Percentiles rank a stretch among this genome's conserved stretches.
phyloP scores from a whole-genome alignment of 2,113 vertebrate genomes.

The Collichthys lucidus region DNA sequence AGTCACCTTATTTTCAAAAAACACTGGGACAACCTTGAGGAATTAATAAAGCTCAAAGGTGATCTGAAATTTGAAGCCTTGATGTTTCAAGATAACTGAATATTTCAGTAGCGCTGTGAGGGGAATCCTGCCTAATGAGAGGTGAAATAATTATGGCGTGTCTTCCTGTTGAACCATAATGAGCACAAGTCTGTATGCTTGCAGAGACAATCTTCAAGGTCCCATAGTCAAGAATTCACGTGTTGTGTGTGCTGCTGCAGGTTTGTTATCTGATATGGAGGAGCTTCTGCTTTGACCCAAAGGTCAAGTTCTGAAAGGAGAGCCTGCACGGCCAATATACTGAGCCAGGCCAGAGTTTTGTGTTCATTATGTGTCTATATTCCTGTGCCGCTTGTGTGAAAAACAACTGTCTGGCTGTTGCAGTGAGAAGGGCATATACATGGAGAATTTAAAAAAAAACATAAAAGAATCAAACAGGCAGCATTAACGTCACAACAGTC shows the following conservation, averaged over 20 bases:
- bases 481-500: constrained; percentile 26
- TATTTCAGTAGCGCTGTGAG: constrained; percentile 1
- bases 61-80: neutral
- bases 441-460: constrained; percentile 27
- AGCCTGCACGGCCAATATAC: constrained; percentile 32
- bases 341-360: constrained; percentile 41
- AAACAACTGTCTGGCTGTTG: neutral
- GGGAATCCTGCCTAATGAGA: constrained; percentile 1
- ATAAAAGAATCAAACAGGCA: constrained; percentile 11
- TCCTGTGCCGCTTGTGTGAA: constrained; percentile 37
- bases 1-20: constrained; percentile 19
- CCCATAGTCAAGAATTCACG: constrained; percentile 13
- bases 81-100: neutral
- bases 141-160: neutral
- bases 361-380: constrained; percentile 33
- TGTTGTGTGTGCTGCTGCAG: constrained; percentile 4
- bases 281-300: constrained; percentile 50
- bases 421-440: constrained; percentile 19
- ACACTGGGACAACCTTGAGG: neutral
- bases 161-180: constrained; percentile 29
- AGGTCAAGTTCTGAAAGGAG: constrained; percentile 61
- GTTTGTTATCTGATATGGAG: constrained; percentile 66
- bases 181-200: constrained; percentile 31
- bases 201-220: constrained; percentile 61
- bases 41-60: neutral